Percentiles rank a stretch among this genome's conserved stretches.
Conservation (phyloP, 37 sponge, comb jelly and placozoan genomes). For the Ephydatia muelleri region DNA sequence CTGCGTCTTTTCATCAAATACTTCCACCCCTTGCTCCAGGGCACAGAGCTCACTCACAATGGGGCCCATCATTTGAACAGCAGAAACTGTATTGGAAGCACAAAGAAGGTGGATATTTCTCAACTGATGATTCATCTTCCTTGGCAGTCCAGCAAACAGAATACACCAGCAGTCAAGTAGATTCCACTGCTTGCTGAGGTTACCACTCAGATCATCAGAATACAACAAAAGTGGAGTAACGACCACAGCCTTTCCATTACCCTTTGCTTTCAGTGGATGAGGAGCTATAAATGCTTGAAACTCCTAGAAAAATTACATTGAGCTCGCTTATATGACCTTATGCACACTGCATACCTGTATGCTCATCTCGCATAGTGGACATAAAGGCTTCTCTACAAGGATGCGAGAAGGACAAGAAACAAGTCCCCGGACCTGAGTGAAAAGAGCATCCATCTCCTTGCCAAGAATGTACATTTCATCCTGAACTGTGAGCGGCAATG, state of each 20-base stretch:
- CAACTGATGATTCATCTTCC: constrained; percentile 14
- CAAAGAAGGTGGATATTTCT: constrained; percentile 38
- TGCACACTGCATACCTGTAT: neutral
- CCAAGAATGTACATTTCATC: too few species aligned
- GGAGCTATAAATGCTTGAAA: neutral
- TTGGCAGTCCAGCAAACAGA: constrained; percentile 43
- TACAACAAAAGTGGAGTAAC: constrained; percentile 41
- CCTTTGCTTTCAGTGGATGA: neutral
- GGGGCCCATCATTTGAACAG: constrained; percentile 25
- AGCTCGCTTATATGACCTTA: neutral
- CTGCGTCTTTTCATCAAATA: constrained; percentile 12
- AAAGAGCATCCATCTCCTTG: too few species aligned
- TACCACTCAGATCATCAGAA: constrained; percentile 64
- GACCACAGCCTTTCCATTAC: neutral
- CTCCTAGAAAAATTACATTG: neutral
- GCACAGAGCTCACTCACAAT: constrained; percentile 6
- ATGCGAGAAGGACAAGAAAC: too few species aligned
- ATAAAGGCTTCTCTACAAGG: neutral
- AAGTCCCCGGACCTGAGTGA: too few species aligned
- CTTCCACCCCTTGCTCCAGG: constrained; percentile 21
- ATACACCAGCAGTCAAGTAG: constrained; percentile 56
- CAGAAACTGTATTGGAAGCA: constrained; percentile 37
- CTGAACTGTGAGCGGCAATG: too few species aligned
- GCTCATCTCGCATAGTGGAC: neutral
- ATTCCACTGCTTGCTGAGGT: constrained; percentile 54